Percentiles rank a stretch among this genome's conserved stretches.
These are phyloP conservation scores for Drosophila tanythrix DNA, from an alignment of 2,888 invertebrate species.

Conservation along the genomic window DNA sequence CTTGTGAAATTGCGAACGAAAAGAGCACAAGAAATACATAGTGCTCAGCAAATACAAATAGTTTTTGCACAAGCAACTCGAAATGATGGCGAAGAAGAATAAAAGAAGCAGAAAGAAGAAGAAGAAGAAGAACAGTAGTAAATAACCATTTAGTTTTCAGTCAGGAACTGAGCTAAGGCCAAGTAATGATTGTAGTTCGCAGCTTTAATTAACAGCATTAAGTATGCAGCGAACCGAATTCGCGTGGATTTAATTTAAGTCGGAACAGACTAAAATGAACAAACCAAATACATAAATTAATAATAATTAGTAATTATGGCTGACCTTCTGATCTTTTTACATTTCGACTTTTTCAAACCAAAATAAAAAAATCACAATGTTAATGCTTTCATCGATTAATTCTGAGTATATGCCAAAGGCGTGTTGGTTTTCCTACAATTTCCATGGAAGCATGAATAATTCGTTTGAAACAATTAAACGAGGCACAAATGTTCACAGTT, in stretches of 20 bases:
- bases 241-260: conserved; percentile 7
- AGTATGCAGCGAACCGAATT: neutral
- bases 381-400: conserved; percentile 20
- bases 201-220: conserved; percentile 13
- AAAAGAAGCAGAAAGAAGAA: neutral
- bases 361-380: neutral
- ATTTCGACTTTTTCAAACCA: neutral
- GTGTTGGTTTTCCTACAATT: conserved; percentile 16
- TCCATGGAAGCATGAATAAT: conserved; percentile 34
- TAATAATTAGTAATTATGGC: conserved; percentile 8
- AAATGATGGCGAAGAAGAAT: neutral
- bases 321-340: conserved; percentile 5
- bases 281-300: neutral
- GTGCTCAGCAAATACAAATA: conserved; percentile 12
- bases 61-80: neutral
- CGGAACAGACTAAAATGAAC: neutral
- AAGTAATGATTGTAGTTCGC: neutral
- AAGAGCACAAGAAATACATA: conserved; percentile 8
- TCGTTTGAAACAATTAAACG: conserved; percentile 57
- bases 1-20: conserved; percentile 38
- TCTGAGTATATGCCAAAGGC: conserved; percentile 19
- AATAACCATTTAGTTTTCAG: neutral
- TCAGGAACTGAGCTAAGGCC: neutral
- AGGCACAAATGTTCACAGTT: conserved; percentile 63
- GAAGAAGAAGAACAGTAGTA: no score